Conservation (phyloP, 2,888 invertebrate genomes). For the Lasiommata megera region DNA sequence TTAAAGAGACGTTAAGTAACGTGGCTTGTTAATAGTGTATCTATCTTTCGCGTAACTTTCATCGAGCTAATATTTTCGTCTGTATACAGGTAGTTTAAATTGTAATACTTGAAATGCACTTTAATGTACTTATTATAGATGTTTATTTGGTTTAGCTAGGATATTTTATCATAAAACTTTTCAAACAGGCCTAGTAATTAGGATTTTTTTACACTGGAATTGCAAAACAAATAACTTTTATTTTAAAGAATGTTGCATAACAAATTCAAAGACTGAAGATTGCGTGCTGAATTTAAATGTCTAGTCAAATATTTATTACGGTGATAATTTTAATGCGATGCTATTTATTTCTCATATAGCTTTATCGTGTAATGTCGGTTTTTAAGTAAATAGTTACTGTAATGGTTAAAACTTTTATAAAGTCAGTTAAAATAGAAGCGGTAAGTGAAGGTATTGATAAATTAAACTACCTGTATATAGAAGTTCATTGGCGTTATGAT, state of each 20-base stretch:
- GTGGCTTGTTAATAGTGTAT: slow-evolving; percentile 14
- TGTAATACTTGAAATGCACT: not conserved
- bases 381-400: too few relatives aligned
- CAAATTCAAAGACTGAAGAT: slow-evolving; percentile 17
- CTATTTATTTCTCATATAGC: not conserved
- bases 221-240: not conserved
- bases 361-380: too few relatives aligned
- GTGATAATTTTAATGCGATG: not conserved
- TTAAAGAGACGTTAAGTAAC: not conserved
- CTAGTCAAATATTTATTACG: not conserved
- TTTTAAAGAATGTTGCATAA: not conserved
- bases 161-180: not conserved
- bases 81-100: slow-evolving; percentile 15
- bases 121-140: not conserved
- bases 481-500: slow-evolving; percentile 14
- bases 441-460: not conserved
- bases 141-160: too few relatives aligned
- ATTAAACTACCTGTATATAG: slow-evolving; percentile 13
- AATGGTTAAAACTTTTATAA: not conserved
- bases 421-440: not conserved
- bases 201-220: slow-evolving; percentile 1
- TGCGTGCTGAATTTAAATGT: slow-evolving; percentile 8
- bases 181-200: slow-evolving; percentile 16
- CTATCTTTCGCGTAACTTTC: slow-evolving; percentile 14
- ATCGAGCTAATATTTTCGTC: slow-evolving; percentile 6